phyloP scores from a whole-genome alignment of 2,113 vertebrate genomes.

The Argyrosomus japonicus region DNA sequence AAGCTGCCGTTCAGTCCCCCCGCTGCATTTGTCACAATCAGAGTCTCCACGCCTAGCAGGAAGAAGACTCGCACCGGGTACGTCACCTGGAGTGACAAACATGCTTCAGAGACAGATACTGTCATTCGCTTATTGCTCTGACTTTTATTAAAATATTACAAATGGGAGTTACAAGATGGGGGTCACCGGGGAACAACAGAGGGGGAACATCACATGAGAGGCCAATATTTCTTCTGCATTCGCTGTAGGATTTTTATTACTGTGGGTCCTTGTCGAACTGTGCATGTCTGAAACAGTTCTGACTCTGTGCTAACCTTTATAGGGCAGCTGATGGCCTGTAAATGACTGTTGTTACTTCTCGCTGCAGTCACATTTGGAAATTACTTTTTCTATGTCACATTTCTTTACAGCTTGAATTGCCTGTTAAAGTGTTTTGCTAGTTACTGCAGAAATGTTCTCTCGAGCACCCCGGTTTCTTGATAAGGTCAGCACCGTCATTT shows the following conservation, averaged over 20 bases:
- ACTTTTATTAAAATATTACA: not conserved
- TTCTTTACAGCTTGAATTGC: constrained; percentile 35
- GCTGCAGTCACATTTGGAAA: constrained; percentile 43
- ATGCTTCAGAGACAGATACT: constrained; percentile 3
- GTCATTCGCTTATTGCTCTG: not conserved
- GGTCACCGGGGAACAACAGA: not conserved
- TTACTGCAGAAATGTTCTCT: constrained; percentile 38
- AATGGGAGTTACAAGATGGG: constrained; percentile 11
- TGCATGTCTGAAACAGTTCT: constrained; percentile 13
- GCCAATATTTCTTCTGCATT: not conserved
- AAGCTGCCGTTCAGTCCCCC: constrained; percentile 80
- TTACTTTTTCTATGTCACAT: constrained; percentile 27
- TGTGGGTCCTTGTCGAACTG: constrained; percentile 5
- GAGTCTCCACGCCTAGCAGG: constrained; percentile 80
- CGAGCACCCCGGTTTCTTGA: constrained; percentile 17
- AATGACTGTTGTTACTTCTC: constrained; percentile 30
- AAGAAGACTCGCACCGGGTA: constrained; percentile 85
- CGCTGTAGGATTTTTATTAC: constrained; percentile 1
- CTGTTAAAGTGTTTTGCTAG: constrained; percentile 23
- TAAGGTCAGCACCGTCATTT: constrained; percentile 52
- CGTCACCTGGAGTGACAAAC: constrained; percentile 77
- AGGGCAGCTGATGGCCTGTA: constrained; percentile 25
- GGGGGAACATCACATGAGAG: constrained; percentile 13
- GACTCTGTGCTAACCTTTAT: constrained; percentile 30
- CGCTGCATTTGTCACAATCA: constrained; percentile 87